Percentiles rank a stretch among this genome's conserved stretches.
Conservation (phyloP, 2,888 invertebrate genomes). For the Diploptera punctata region DNA sequence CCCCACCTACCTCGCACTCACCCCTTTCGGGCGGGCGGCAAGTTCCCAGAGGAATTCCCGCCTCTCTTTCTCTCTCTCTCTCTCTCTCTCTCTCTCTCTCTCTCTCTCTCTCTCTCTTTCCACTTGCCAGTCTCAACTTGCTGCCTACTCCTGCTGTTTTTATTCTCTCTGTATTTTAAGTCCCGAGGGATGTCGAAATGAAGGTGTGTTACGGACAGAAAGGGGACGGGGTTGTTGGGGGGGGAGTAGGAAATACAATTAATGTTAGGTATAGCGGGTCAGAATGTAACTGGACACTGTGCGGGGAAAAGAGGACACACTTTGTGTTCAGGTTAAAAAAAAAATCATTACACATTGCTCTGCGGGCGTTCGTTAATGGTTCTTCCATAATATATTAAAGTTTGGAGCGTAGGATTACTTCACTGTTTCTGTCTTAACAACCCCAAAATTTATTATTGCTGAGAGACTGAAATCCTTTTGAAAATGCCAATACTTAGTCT, state of each 20-base stretch:
- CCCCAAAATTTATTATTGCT: neutral
- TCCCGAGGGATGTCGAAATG: constrained; percentile 24
- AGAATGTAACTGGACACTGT: constrained; percentile 24
- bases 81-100: neutral
- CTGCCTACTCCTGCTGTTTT: constrained; percentile 25
- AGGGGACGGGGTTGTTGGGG: constrained; percentile 2
- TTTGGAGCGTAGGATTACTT: neutral
- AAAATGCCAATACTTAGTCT: neutral
- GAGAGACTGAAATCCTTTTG: neutral
- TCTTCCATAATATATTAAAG: neutral
- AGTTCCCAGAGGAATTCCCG: constrained; percentile 13
- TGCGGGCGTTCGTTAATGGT: neutral
- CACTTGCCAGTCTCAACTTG: constrained; percentile 19
- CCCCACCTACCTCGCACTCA: constrained; percentile 13
- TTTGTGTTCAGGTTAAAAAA: neutral
- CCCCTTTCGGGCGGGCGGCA: constrained; percentile 9
- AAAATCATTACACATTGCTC: neutral
- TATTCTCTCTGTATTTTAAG: constrained; percentile 31
- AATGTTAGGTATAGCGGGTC: constrained; percentile 25
- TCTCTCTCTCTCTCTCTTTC: neutral
- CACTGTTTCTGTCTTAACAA: neutral
- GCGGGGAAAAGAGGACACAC: neutral
- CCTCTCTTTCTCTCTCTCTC: neutral
- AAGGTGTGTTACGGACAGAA: constrained; percentile 26
- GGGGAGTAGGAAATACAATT: constrained; percentile 24